Base-by-base conservation (phyloP, 1,140 invertebrate species). In the Platyscapa corneri region DNA sequence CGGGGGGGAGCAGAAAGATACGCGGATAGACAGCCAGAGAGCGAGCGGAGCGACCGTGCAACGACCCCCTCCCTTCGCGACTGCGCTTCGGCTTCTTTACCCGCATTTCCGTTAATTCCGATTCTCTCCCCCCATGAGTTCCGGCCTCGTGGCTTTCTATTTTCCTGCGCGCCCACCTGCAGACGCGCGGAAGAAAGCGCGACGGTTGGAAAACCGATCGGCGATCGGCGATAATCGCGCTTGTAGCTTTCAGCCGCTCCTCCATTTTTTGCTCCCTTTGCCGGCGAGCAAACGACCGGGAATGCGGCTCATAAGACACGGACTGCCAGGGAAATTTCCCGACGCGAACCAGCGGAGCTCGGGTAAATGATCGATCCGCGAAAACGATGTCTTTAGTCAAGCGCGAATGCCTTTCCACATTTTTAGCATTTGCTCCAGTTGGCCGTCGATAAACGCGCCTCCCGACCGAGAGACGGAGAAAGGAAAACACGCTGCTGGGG, bases 11-110 rank as follows among this genome's bases (percentile, higher is more conserved):
- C 60, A 27, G 56, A 67, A 18, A 67, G 10, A 3, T 16, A 67
- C 16, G 30, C 32, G 16, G 60, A 64, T 64, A 64, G 12, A 34
- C 14, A 67, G 30, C 10, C 30, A 12, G 32, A 67, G 23, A 67
- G 0, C 1, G 30, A 60, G 56, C 27, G 14, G 27, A 37, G 70
- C 0, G 23, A 42, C 6, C 3, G 32, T 56, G 49, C 32, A 56
- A 77, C 46, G 46, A 37, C 30, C 37, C 80, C 32, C 16, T 10
- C 46, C 60, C 70, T 79, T 20, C 10, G 65, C 34, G 53, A 23
- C 27, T 78, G 30, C 18, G 76, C 53, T 60, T 34, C 16, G n/a
- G n/a, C 20, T 81, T 81, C 49, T 82, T 82, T 82, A 72, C 70
- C 67, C 27, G 46, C 67, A 37, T 82, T 37, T 72, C n/a, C 81